These are phyloP conservation scores for Oithona nana DNA, from an alignment of 2,888 invertebrate genomes.

Conservation along the genomic window DNA sequence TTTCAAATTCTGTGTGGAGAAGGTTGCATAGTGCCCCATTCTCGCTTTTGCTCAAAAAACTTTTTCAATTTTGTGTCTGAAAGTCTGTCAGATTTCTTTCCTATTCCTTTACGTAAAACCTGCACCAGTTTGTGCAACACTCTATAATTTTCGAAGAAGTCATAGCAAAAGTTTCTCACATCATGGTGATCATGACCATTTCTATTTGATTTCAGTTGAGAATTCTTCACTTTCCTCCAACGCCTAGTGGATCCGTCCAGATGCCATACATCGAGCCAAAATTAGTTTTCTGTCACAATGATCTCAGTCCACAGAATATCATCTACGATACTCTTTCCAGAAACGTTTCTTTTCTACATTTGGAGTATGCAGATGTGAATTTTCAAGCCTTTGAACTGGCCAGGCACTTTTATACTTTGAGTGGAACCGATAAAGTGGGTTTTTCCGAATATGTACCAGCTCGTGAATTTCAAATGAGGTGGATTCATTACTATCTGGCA, in stretches of 20 bases:
- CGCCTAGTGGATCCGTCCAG: not conserved
- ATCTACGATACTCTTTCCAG: not conserved
- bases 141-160: too few species aligned
- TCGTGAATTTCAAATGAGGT: not conserved
- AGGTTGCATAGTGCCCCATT: too few species aligned
- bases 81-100: too few species aligned
- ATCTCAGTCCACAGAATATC: conserved; percentile 11
- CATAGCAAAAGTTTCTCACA: too few species aligned
- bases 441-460: conserved; percentile 7
- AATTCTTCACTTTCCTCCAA: not conserved
- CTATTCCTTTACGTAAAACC: too few species aligned
- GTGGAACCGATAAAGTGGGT: conserved; percentile 8
- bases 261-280: not conserved
- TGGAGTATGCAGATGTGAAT: conserved; percentile 7
- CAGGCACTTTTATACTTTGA: conserved; percentile 1
- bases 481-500: not conserved
- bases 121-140: too few species aligned
- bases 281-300: conserved; percentile 3
- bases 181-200: too few species aligned
- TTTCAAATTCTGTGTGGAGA: too few species aligned
- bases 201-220: not conserved
- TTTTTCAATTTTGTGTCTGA: too few species aligned
- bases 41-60: too few species aligned
- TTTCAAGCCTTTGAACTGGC: conserved; percentile 8
- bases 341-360: not conserved